Base-by-base conservation (phyloP, 2,113 vertebrate species). In the Lycaon pictus region DNA sequence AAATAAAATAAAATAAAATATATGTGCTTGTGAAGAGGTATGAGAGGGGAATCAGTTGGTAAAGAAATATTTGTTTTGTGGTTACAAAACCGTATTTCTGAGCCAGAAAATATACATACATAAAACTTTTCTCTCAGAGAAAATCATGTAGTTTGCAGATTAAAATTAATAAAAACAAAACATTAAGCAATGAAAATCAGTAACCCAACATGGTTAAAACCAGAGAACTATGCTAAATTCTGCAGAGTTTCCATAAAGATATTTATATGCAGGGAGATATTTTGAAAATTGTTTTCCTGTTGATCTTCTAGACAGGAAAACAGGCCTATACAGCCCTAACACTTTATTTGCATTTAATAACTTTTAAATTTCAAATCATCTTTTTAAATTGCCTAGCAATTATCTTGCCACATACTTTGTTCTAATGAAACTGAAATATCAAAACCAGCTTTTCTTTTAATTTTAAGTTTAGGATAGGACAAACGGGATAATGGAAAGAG, bases 121-220 rank as follows among this genome's bases (percentile, higher is more conserved):
- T 37, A 65, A 86, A 32, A n/a, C 15, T 35, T 58, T 85, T 83
- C 29, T 65, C 58, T 90, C 81, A 25, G 16, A 81, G 48, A 86
- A 93, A 97, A 37, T 90, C 56, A 82, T 43, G 22, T 85, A 67
- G 87, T 85, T 90, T 82, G 11, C 74, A 82, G 5, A 87, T 90
- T 65, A 13, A 88, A 60, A 72, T 35, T 51, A 67, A 48, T 67
- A 69, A 79, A 77, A 32, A 71, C 53, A 62, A 89, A 95, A 90
- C 0, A 90, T 13, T 8, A 32, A 90, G 27, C 32, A 79, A 80
- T n/a, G 22, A 62, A 80, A 88, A 85, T 80, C 72, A 53, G 8
- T 82, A 53, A 74, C 27, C 22, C 23, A 88, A 27, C 32, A 53
- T 37, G 51, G 53, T 53, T 67, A 72, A 80, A 92, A 22, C 20